These are phyloP conservation scores for Burhinus oedicnemus DNA, from an alignment of 2,113 vertebrate species.

Conservation along the genomic window DNA sequence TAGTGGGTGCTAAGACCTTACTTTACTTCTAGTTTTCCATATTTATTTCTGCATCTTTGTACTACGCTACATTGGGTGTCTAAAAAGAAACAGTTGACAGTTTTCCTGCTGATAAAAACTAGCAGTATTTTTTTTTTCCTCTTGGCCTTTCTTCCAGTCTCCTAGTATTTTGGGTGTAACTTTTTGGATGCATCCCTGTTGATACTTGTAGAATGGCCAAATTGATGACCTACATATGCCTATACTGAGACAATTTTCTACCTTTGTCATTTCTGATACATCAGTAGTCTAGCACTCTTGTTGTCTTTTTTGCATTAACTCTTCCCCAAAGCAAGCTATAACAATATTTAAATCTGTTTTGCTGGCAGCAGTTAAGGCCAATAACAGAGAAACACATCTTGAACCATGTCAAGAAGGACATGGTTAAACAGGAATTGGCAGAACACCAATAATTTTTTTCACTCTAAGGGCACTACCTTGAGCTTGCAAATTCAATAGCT, in stretches of 20 bases:
- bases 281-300: not conserved
- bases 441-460: not conserved
- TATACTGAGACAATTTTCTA: not conserved
- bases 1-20: not conserved
- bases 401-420: not conserved
- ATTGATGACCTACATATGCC: not conserved
- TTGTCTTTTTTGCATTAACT: not conserved
- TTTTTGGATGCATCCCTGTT: not conserved
- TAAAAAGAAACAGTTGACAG: not conserved
- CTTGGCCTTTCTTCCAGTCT: not conserved
- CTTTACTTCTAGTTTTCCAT: not conserved
- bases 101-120: not conserved
- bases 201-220: not conserved
- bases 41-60: not conserved
- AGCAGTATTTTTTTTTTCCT: not conserved
- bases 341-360: not conserved
- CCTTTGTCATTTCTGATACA: not conserved
- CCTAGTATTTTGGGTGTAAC: not conserved
- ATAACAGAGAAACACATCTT: not conserved
- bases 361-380: not conserved
- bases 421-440: not conserved
- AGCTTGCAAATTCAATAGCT: not conserved
- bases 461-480: not conserved
- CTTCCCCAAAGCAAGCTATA: too few species aligned
- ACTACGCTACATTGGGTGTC: not conserved